Base-by-base conservation (phyloP, 2,888 invertebrate species). In the Cerceris rybyensis region DNA sequence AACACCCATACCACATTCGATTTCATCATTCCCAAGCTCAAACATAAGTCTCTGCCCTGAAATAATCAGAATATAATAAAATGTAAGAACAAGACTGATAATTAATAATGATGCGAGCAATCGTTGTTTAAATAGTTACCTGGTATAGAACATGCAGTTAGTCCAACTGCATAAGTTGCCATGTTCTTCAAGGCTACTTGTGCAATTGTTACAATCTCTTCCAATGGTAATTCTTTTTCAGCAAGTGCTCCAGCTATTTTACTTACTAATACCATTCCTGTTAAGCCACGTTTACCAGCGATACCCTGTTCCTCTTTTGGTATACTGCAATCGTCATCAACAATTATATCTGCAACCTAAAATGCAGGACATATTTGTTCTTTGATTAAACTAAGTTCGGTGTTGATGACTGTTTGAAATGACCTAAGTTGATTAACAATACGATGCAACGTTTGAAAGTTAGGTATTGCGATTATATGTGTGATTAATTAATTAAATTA, bases 121-220 rank as follows among this genome's bases (percentile, higher is more conserved):
- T 52, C 13, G 7, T 52, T n/a, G 28, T 28, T 28, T 46, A 11
- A 11, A 46, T 8, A 52, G 66, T 58, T 6, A 93, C 94, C 95
- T 69, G 96, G 96, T 49, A 96, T 91, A 11, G 95, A 95, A 87
- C 96, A 96, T 0, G 96, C 94, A 58, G 93, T 93, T 58, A 96
- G 91, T 66, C 95, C 95, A 7, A 96, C 93, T 1, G 96, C 96
- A 64, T 96, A 94, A 0, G 97, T 97, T 0, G 95, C 95, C 93
- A 95, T 93, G 82, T 94, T 93, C 55, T 93, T 91, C 70, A 94
- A 93, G 0, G 94, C 92, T 57, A 93, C 92, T 61, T 90, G 80
- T 8, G 92, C 90, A 41, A 84, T 86, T 14, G 86, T 78, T 8
- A 87, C 86, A 13, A 95, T 93, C 58, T 94, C 93, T 11, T 93